Evolutionary conservation across 2,888 invertebrate genomes (phyloP), one percentile per base, ranked within the genome.

Genomic region (Cryptosula pallasiana): DNA sequence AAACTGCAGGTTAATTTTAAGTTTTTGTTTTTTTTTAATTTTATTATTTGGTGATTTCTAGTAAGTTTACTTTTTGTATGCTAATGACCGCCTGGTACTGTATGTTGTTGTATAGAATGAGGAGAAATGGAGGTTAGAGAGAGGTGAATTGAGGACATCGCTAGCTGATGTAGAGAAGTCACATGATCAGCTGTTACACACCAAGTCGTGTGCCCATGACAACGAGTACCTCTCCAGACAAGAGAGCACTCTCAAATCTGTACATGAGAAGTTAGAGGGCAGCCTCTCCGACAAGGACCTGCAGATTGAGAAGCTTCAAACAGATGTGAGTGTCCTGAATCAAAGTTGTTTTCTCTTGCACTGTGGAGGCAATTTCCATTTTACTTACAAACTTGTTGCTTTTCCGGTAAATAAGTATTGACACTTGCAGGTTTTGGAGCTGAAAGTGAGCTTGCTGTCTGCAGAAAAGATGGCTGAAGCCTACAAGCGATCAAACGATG

Each of bases 241-340:
- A 29, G 70, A 70, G 29, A 36, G 5, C 70, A 70, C 36, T 5
- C 70, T 70, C 25, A 23, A 70, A 5, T 9, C 36, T 54, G 70
- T 70, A 2, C 70, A 70, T 29, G 70, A 36, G 45, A 70, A 70
- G 32, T 32, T 70, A 45, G 45, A 70, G 70, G 70, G 35, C n/a
- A 54, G 25, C 16, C 70, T 70, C 13, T 25, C 36, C 32, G 45
- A 36, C 45, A 70, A 70, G 70, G 70, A 70, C 23, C 3, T 5
- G 70, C 35, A 9, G 3, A 54, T 54, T 36, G 36, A 54, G 23
- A 70, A 32, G 23, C 32, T 54, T 5, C 70, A 70, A 23, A 34
- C 63, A 29, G 55, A 55, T 20, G 55, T 55, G 25, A 9, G 9
- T 45, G 45, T 45, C 9, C 9, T 45, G 16, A 13, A 45, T 45